phyloP scores from a whole-genome alignment of 2,113 vertebrate genomes.

The Oreochromis niloticus region DNA sequence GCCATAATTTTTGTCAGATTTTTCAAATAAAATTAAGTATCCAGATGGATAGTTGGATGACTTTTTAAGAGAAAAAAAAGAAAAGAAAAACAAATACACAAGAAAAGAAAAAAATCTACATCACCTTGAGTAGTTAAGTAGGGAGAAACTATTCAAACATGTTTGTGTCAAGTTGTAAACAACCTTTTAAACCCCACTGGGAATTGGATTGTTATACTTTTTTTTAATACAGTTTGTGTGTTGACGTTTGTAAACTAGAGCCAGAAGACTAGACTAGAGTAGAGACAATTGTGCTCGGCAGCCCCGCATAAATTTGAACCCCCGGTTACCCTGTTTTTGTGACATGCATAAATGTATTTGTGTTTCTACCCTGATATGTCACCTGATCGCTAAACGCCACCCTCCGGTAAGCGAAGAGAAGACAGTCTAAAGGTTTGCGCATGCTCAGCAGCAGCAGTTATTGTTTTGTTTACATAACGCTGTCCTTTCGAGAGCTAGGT shows the following conservation, averaged over 20 bases:
- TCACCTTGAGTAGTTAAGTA: not conserved
- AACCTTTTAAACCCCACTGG: not conserved
- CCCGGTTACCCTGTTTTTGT: not conserved
- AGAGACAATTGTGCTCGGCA: not conserved
- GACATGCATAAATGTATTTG: not conserved
- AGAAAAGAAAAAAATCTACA: not conserved
- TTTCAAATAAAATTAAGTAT: not conserved
- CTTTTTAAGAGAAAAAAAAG: not conserved
- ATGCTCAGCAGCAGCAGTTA: not conserved
- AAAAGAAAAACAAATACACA: not conserved
- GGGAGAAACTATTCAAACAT: not conserved
- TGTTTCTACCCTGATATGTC: not conserved
- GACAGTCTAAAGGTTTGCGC: not conserved
- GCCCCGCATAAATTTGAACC: not conserved
- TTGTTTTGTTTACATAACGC: conserved; percentile 1
- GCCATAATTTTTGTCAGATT: not conserved
- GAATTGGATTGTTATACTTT: not conserved
- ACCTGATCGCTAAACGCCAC: not conserved
- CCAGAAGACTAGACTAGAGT: not conserved
- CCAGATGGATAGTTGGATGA: not conserved
- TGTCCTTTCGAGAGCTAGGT: not conserved
- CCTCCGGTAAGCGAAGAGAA: not conserved
- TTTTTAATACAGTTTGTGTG: not conserved
- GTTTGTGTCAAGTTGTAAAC: not conserved
- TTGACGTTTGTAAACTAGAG: not conserved